These are phyloP conservation scores for Sebastes melanostomus DNA, from an alignment of 2,797 vertebrate species.

Conservation along the genomic window DNA sequence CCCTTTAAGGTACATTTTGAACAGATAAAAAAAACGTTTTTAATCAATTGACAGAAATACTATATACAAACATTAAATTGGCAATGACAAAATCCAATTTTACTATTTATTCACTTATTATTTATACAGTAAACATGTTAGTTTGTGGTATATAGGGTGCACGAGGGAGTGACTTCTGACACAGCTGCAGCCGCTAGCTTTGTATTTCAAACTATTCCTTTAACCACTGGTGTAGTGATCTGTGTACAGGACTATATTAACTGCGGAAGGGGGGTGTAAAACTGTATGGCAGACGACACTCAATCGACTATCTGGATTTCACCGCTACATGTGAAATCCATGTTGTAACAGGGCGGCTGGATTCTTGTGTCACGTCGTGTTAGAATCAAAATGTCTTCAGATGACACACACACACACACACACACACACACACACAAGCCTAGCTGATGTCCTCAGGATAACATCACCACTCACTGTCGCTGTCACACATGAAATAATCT, in stretches of 20 bases:
- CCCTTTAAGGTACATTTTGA: too few relatives aligned
- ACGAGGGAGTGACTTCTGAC: too few relatives aligned
- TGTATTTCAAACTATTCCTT: background rate
- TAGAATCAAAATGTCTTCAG: slow-evolving; percentile 36
- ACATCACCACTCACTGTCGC: slow-evolving; percentile 38
- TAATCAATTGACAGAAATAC: too few relatives aligned
- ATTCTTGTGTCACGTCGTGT: slow-evolving; percentile 17
- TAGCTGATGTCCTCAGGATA: slow-evolving; percentile 21
- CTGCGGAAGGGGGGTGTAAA: background rate
- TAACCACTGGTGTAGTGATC: background rate
- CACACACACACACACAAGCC: slow-evolving; percentile 9
- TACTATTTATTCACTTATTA: background rate
- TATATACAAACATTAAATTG: too few relatives aligned
- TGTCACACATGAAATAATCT: slow-evolving; percentile 38
- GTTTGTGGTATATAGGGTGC: too few relatives aligned
- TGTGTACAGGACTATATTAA: background rate
- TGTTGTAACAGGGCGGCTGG: background rate
- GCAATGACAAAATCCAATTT: too few relatives aligned
- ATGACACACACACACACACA: slow-evolving; percentile 35
- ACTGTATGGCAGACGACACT: background rate
- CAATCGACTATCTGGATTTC: background rate
- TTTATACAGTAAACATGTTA: too few relatives aligned
- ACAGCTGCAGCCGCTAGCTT: background rate
- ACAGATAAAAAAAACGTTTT: too few relatives aligned
- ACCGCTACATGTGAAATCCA: background rate